phyloP scores from a whole-genome alignment of 2,113 vertebrate species.

The Phyllostomus hastatus region DNA sequence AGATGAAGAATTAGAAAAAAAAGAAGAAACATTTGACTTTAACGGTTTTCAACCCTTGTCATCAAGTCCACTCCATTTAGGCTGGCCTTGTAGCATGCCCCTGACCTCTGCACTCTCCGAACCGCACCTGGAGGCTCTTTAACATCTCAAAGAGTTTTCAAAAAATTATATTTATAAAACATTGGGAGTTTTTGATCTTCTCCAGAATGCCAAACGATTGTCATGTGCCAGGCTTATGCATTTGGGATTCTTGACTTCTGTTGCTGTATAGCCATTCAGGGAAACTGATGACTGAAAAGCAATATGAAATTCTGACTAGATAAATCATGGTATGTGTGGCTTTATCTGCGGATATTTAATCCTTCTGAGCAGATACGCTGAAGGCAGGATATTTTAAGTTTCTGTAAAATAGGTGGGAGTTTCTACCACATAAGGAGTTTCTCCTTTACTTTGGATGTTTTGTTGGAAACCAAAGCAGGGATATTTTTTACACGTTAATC shows the following conservation, averaged over 20 bases:
- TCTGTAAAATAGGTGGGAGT: background rate
- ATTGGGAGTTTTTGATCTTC: background rate
- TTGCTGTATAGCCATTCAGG: background rate
- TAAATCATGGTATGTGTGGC: background rate
- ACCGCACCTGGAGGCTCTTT: rapidly evolving
- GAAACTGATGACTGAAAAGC: background rate
- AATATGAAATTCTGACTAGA: background rate
- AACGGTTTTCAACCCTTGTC: background rate
- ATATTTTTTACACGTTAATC: background rate
- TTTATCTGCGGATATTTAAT: background rate
- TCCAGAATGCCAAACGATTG: background rate
- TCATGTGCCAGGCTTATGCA: background rate
- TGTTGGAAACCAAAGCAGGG: background rate
- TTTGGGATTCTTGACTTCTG: background rate
- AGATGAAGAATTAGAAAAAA: background rate
- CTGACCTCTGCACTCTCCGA: no score
- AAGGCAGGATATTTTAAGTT: background rate
- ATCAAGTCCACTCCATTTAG: background rate
- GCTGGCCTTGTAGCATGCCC: rapidly evolving
- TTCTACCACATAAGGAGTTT: background rate
- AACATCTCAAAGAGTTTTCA: background rate
- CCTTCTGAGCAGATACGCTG: background rate
- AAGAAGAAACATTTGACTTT: background rate
- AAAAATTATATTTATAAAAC: background rate
- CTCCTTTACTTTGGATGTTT: background rate